phyloP scores from a whole-genome alignment of 1,140 invertebrate genomes.

The Lethocerus indicus region DNA sequence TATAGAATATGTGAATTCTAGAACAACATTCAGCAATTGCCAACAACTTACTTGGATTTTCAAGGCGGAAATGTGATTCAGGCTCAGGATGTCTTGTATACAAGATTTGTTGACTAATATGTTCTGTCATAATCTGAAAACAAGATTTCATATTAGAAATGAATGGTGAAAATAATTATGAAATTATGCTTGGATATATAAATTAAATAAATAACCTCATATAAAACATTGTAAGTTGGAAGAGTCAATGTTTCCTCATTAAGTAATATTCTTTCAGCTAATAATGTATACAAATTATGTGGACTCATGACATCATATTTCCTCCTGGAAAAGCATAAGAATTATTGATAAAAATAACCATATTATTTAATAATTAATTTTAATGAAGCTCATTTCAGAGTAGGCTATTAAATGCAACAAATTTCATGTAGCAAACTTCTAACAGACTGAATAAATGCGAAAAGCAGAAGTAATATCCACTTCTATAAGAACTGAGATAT shows the following conservation, averaged over 20 bases:
- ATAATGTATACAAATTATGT: conserved; percentile 90
- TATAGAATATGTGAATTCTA: too few species aligned
- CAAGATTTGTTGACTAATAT: conserved; percentile 86
- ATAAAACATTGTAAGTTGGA: conserved; percentile 96
- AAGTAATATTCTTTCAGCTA: conserved; percentile 79
- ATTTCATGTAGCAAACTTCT: neutral
- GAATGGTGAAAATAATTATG: neutral
- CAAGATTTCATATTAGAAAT: neutral
- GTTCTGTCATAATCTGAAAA: conserved; percentile 78
- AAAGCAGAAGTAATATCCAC: too few species aligned
- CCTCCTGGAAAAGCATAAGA: conserved; percentile 39
- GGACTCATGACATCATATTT: conserved; percentile 98
- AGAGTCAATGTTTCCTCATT: conserved; percentile 79
- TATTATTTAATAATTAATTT: too few species aligned
- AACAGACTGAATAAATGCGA: conserved; percentile 1
- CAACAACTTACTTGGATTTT: conserved; percentile 81
- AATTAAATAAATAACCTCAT: conserved; percentile 50
- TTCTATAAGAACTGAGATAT: conserved; percentile 2
- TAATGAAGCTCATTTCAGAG: neutral
- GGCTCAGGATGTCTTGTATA: conserved; percentile 84
- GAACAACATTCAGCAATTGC: too few species aligned
- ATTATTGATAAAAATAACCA: neutral
- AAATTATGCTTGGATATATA: conserved; percentile 4
- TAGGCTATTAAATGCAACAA: neutral
- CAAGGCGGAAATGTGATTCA: conserved; percentile 82